These are phyloP conservation scores for Eilema sororculum DNA, from an alignment of 2,888 invertebrate genomes.

Conservation along the genomic window DNA sequence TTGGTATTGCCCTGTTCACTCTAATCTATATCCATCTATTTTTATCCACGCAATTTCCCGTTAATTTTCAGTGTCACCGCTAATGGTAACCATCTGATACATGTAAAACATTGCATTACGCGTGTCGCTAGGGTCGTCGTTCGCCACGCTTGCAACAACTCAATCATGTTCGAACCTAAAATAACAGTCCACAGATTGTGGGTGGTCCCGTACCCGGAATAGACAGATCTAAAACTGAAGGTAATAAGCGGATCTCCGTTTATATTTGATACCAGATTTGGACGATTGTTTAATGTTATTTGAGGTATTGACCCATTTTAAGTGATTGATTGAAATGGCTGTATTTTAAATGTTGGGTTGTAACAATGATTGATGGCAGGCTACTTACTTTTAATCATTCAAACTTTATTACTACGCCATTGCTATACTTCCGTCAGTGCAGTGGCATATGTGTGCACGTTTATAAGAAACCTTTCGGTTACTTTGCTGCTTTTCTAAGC, in stretches of 20 bases:
- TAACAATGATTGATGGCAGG: conserved; percentile 28
- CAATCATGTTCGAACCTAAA: conserved; percentile 83
- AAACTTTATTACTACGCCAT: not conserved
- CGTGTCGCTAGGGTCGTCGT: conserved; percentile 71
- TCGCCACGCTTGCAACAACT: conserved; percentile 76
- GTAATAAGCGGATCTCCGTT: conserved; percentile 71
- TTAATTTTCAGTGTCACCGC: conserved; percentile 34
- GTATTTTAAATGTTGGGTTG: conserved; percentile 5
- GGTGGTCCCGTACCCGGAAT: conserved; percentile 78
- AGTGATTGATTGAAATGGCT: conserved; percentile 41
- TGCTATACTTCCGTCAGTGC: not conserved
- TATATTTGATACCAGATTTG: conserved; percentile 52
- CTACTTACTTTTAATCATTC: conserved; percentile 14
- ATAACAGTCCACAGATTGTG: conserved; percentile 72
- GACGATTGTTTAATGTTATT: conserved; percentile 57
- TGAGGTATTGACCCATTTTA: conserved; percentile 44
- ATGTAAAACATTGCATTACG: conserved; percentile 78
- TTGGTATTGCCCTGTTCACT: conserved; percentile 13
- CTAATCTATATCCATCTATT: conserved; percentile 23
- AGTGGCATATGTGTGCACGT: not conserved
- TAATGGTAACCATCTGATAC: conserved; percentile 46
- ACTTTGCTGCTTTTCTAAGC: not conserved
- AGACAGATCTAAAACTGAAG: conserved; percentile 65
- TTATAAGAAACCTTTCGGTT: not conserved
- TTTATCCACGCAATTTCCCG: conserved; percentile 31